A percentile compares a stretch with the other conserved stretches of the same genome.
Evolutionary conservation across 2,888 invertebrate genomes (phyloP).

Genomic region (Palloptera scutellata): DNA sequence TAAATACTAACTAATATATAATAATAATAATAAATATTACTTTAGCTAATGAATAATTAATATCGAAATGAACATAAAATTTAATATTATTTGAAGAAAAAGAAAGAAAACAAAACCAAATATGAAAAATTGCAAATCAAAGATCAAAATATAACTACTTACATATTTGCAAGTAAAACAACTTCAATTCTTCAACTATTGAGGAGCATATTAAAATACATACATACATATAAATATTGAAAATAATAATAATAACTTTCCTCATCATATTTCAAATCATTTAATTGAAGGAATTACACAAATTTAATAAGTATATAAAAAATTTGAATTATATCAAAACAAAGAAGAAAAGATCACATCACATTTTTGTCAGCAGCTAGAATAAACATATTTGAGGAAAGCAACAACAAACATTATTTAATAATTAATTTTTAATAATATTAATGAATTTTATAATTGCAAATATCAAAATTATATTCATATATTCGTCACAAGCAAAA

Average conservation of each 20-base stretch:
- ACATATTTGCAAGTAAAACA: not conserved
- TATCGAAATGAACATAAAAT: not conserved
- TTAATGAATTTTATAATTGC: not conserved
- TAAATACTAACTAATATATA: not conserved
- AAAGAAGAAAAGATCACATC: too few relatives aligned
- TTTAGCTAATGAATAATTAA: not conserved
- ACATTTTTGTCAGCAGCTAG: too few relatives aligned
- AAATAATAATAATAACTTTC: too few relatives aligned
- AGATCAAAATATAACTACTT: constrained; percentile 3
- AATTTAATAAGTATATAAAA: too few relatives aligned
- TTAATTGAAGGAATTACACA: too few relatives aligned
- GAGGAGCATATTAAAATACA: not conserved
- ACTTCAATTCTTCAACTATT: not conserved
- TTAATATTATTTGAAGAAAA: too few relatives aligned
- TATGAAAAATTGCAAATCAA: not conserved
- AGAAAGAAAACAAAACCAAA: too few relatives aligned
- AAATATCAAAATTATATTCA: not conserved
- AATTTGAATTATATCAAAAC: too few relatives aligned
- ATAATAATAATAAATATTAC: not conserved
- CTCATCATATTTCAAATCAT: too few relatives aligned
- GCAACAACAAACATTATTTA: too few relatives aligned
- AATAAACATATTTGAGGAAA: too few relatives aligned
- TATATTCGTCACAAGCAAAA: not conserved
- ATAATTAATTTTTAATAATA: not conserved
- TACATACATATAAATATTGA: too few relatives aligned